Evolutionary conservation across 2,113 vertebrate species (phyloP).

Genomic region (Osmerus eperlanus): DNA sequence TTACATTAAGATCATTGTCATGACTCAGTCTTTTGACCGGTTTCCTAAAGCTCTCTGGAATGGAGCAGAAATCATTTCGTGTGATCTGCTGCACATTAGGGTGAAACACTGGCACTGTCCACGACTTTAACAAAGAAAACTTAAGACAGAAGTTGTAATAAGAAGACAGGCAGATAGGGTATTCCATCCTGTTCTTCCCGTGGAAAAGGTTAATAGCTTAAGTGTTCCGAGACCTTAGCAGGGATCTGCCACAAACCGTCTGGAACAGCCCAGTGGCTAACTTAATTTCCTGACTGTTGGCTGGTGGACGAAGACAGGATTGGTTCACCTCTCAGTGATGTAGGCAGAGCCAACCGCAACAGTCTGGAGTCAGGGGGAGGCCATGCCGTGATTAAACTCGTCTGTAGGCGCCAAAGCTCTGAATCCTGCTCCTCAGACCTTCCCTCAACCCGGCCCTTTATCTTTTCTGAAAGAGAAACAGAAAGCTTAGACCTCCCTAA

Average conservation of each 20-base stretch:
- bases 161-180: conserved; percentile 34
- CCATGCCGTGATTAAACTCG: conserved; percentile 29
- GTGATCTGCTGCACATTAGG: conserved; percentile 16
- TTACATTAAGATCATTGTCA: conserved; percentile 45
- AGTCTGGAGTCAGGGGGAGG: conserved; percentile 27
- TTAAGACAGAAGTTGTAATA: conserved; percentile 39
- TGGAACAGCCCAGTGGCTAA: conserved; percentile 40
- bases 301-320: conserved; percentile 41
- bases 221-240: conserved; percentile 53
- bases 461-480: conserved; percentile 5
- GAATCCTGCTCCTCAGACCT: conserved; percentile 4
- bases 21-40: conserved; percentile 39
- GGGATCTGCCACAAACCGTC: conserved; percentile 49
- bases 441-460: background rate
- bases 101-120: conserved; percentile 35
- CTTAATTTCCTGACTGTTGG: conserved; percentile 49
- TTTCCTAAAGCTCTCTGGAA: conserved; percentile 41
- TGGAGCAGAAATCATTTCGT: conserved; percentile 37
- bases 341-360: conserved; percentile 37
- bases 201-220: conserved; percentile 58
- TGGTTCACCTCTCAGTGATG: conserved; percentile 41
- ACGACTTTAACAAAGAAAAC: conserved; percentile 15
- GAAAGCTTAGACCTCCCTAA: background rate
- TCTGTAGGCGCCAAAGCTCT: conserved; percentile 6
- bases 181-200: conserved; percentile 49